Conservation (phyloP, 92 coral and sea anemone genomes). For the Umimayanthus kanabou region DNA sequence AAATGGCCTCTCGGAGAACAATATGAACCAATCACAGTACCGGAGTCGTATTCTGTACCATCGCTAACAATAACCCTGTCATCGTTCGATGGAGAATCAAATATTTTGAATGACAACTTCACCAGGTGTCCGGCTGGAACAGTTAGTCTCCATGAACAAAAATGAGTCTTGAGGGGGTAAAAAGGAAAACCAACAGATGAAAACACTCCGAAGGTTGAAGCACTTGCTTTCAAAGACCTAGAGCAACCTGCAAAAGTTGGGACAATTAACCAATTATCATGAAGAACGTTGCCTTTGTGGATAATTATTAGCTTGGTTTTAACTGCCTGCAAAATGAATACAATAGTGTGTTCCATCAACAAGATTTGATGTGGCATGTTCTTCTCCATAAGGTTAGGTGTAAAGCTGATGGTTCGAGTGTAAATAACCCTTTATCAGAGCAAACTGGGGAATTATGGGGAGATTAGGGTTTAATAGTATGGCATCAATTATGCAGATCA, state of each 20-base stretch:
- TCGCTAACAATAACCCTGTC: slow-evolving; percentile 27
- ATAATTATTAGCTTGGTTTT: no score
- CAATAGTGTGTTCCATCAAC: no score
- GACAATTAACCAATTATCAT: not conserved
- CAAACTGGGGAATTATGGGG: no score
- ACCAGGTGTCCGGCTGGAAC: slow-evolving; percentile 30
- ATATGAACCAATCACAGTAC: slow-evolving; percentile 27
- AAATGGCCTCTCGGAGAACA: not conserved
- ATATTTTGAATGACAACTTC: slow-evolving; percentile 22
- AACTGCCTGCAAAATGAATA: no score
- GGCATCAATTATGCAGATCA: no score
- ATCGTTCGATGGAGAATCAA: not conserved
- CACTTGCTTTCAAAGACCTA: slow-evolving; percentile 4
- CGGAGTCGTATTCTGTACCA: not conserved
- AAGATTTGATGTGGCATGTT: no score
- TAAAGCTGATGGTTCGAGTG: no score
- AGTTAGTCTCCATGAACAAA: slow-evolving; percentile 7
- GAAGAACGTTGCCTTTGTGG: no score
- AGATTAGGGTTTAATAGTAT: no score
- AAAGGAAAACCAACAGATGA: slow-evolving; percentile 20
- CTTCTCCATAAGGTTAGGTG: no score
- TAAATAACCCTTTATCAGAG: no score
- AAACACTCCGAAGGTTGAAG: slow-evolving; percentile 7
- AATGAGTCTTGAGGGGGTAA: not conserved
- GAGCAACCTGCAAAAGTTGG: not conserved